A percentile compares a stretch with the other conserved stretches of the same genome.
These are phyloP conservation scores for Etheostoma perlongum DNA, from an alignment of 2,797 vertebrate genomes.

Conservation along the genomic window DNA sequence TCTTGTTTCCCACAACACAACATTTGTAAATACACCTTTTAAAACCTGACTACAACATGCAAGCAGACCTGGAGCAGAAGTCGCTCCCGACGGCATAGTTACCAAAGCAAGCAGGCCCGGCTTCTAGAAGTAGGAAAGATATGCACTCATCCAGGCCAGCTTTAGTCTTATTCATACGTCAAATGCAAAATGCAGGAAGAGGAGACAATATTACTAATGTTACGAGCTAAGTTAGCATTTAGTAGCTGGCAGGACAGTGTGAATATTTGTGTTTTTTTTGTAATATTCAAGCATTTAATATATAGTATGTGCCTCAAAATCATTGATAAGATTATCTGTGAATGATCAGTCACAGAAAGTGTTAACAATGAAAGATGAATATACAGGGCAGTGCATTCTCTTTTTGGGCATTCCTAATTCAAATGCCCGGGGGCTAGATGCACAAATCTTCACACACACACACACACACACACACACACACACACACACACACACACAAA, in stretches of 20 bases:
- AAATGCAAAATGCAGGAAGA: too few relatives aligned
- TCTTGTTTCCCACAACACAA: too few relatives aligned
- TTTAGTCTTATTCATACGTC: too few relatives aligned
- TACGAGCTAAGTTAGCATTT: too few relatives aligned
- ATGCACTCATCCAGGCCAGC: too few relatives aligned
- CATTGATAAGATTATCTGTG: constrained; percentile 49
- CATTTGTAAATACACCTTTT: too few relatives aligned
- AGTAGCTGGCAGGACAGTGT: background rate
- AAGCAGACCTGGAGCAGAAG: too few relatives aligned
- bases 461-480: constrained; percentile 4
- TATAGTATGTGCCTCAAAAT: constrained; percentile 29
- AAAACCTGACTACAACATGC: too few relatives aligned
- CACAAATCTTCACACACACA: constrained; percentile 15
- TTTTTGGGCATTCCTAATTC: constrained; percentile 38
- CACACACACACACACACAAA: background rate
- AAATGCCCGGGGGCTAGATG: background rate
- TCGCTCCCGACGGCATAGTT: too few relatives aligned
- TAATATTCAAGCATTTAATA: constrained; percentile 44
- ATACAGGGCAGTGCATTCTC: constrained; percentile 15
- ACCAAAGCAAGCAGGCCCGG: too few relatives aligned
- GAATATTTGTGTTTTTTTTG: constrained; percentile 11
- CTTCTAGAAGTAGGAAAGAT: too few relatives aligned
- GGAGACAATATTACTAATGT: too few relatives aligned
- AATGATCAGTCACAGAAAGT: constrained; percentile 43
- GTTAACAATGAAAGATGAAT: constrained; percentile 48